phyloP scores from a whole-genome alignment of 2,888 invertebrate genomes.

The Eristalinus aeneus region DNA sequence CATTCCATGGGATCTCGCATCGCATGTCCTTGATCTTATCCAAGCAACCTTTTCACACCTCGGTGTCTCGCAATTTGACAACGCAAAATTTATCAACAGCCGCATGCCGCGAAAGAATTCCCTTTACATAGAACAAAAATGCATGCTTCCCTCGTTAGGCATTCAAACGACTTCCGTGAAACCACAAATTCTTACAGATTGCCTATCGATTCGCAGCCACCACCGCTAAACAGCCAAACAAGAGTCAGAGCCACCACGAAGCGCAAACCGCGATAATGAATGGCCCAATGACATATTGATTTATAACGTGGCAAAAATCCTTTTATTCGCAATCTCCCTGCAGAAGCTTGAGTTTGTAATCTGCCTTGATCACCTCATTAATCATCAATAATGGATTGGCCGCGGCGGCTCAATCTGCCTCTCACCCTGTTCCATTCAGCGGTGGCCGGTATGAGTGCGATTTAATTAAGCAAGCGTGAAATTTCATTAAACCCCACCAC shows the following conservation, averaged over 20 bases:
- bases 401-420: neutral
- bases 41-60: neutral
- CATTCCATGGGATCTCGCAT: too few relatives aligned
- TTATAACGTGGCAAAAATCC: conserved; percentile 59
- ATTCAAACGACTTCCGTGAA: conserved; percentile 36
- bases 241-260: conserved; percentile 48
- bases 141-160: neutral
- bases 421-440: conserved; percentile 32
- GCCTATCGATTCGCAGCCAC: neutral
- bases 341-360: conserved; percentile 63
- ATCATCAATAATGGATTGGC: conserved; percentile 64
- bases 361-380: conserved; percentile 59
- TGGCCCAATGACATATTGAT: conserved; percentile 66
- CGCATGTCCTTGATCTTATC: neutral
- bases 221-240: neutral
- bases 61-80: neutral
- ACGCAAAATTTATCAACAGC: neutral
- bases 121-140: neutral
- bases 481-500: conserved; percentile 62
- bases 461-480: conserved; percentile 66
- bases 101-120: neutral
- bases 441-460: conserved; percentile 7
- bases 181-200: neutral
- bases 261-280: conserved; percentile 53
- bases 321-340: conserved; percentile 48